Conservation (phyloP, 2,113 vertebrate species). For the Tachycineta bicolor region DNA sequence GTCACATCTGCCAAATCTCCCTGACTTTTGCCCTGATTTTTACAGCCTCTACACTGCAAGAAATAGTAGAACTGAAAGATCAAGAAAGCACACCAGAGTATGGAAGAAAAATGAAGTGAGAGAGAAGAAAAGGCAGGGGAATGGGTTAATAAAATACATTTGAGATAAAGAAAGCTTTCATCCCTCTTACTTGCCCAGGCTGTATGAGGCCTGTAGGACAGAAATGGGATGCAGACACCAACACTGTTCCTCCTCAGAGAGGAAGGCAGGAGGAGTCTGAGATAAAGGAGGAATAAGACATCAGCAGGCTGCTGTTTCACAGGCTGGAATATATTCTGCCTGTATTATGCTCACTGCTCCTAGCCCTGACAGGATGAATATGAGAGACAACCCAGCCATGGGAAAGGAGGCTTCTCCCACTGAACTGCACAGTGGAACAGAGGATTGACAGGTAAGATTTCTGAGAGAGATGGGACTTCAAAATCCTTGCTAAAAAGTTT, state of each 20-base stretch:
- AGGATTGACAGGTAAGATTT: not conserved
- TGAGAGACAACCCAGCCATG: not conserved
- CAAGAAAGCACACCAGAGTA: not conserved
- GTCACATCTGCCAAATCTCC: not conserved
- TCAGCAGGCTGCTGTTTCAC: not conserved
- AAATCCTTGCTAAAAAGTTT: not conserved
- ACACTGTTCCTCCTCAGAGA: not conserved
- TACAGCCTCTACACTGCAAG: not conserved
- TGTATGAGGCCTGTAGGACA: not conserved
- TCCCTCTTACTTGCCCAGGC: rapidly evolving
- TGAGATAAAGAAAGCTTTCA: not conserved
- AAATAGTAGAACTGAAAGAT: not conserved
- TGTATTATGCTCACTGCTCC: not conserved
- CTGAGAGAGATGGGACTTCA: not conserved
- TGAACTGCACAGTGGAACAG: not conserved
- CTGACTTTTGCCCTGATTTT: constrained; percentile 27
- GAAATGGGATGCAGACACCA: not conserved
- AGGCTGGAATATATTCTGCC: not conserved
- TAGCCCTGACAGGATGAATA: not conserved
- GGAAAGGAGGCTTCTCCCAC: not conserved
- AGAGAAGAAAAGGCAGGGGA: not conserved
- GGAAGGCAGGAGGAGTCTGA: not conserved
- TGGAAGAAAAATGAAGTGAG: not conserved
- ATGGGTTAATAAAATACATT: not conserved
- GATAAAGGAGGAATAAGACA: not conserved